phyloP scores from a whole-genome alignment of 2,888 invertebrate species.

The Drosophila parthenogenetica region DNA sequence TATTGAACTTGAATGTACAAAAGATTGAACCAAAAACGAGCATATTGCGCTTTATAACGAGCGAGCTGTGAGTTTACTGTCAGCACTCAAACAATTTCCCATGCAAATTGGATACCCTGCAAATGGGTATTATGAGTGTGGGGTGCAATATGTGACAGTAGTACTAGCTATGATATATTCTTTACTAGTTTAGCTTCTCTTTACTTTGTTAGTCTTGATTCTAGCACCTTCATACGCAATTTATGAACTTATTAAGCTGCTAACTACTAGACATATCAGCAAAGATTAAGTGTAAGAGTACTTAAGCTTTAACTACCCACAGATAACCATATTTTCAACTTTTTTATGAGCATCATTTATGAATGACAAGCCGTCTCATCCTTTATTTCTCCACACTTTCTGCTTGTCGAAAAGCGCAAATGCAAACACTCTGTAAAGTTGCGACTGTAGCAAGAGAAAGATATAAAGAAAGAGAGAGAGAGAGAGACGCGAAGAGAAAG shows the following conservation, averaged over 20 bases:
- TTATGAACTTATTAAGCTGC: too few species aligned
- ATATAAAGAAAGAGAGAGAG: neutral
- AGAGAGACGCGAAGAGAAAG: neutral
- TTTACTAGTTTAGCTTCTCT: too few species aligned
- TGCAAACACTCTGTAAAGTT: constrained; percentile 58
- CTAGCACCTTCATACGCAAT: too few species aligned
- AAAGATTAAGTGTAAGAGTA: neutral
- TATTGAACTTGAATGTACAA: constrained; percentile 37
- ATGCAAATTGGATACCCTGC: constrained; percentile 21
- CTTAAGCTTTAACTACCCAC: neutral
- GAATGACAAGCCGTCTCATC: constrained; percentile 53
- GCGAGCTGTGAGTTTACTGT: constrained; percentile 26
- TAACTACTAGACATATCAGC: neutral
- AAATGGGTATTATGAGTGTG: neutral
- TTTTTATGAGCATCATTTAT: constrained; percentile 59
- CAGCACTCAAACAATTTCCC: constrained; percentile 37
- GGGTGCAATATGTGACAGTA: neutral
- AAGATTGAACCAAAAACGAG: constrained; percentile 7
- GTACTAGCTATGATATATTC: too few species aligned
- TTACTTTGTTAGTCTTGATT: too few species aligned
- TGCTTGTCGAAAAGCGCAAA: constrained; percentile 49
- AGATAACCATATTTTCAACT: neutral
- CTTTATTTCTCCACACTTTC: neutral
- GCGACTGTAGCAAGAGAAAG: constrained; percentile 13
- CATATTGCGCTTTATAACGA: constrained; percentile 29